Percentiles rank a stretch among this genome's conserved stretches.
These are phyloP conservation scores for Otolemur garnettii DNA, from an alignment of 2,113 vertebrate species.

Conservation along the genomic window DNA sequence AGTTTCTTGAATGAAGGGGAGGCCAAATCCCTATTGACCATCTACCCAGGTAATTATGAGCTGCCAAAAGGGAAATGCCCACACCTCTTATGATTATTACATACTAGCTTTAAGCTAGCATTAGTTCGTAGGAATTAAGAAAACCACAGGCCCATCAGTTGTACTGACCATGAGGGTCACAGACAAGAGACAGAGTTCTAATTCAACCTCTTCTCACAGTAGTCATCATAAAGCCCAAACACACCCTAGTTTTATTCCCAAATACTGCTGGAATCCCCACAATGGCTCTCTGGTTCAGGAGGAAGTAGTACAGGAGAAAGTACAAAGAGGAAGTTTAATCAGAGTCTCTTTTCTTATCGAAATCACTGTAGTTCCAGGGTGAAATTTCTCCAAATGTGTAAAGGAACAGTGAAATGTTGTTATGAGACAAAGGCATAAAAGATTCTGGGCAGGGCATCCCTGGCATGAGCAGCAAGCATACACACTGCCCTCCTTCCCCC, in stretches of 20 bases:
- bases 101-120: neutral
- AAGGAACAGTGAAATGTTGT: neutral
- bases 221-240: neutral
- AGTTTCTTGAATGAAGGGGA: neutral
- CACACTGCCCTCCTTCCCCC: no score
- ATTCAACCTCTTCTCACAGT: neutral
- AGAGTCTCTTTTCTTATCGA: neutral
- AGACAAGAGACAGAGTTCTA: neutral
- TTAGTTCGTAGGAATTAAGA: conserved; percentile 2
- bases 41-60: conserved; percentile 31
- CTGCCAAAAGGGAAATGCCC: neutral
- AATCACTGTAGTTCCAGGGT: neutral
- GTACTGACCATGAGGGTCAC: neutral
- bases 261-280: neutral
- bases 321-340: neutral
- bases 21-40: neutral
- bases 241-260: neutral
- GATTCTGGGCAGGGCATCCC: neutral
- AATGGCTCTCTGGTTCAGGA: neutral
- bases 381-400: neutral
- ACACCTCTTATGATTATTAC: neutral
- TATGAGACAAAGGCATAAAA: neutral
- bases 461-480: neutral
- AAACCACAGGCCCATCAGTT: neutral
- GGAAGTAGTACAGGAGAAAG: neutral